Evolutionary conservation across 2,797 vertebrate species (phyloP).

Genomic region (Pipistrellus pygmaeus): DNA sequence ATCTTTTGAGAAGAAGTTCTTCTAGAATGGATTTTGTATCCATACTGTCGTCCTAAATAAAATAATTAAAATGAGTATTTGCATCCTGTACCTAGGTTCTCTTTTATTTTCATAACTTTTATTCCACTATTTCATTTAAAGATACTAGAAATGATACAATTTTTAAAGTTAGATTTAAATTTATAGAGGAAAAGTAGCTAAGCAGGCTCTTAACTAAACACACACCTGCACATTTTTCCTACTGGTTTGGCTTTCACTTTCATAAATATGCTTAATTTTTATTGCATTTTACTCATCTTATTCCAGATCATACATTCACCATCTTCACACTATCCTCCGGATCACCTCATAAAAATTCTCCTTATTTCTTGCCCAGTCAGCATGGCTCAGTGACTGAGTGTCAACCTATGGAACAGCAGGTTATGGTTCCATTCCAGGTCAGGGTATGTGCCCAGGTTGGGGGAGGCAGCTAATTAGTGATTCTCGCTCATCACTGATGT

Average conservation of each 20-base stretch:
- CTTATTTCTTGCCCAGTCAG: not conserved
- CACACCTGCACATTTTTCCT: not conserved
- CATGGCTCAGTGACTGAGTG: too few species aligned
- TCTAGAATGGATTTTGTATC: slow-evolving; percentile 84
- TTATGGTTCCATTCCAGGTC: too few species aligned
- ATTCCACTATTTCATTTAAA: not conserved
- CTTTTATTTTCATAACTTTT: slow-evolving; percentile 4
- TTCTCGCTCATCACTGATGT: too few species aligned
- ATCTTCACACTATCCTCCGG: not conserved
- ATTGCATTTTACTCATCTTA: not conserved
- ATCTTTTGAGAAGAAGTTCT: slow-evolving; percentile 87
- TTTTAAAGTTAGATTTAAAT: not conserved
- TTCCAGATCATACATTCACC: not conserved
- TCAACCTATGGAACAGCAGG: too few species aligned
- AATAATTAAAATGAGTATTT: slow-evolving; percentile 50
- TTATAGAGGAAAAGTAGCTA: not conserved
- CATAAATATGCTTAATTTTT: not conserved
- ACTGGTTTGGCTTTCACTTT: not conserved
- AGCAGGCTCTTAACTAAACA: not conserved
- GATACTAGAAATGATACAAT: not conserved
- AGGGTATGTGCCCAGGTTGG: too few species aligned
- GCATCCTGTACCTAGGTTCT: not conserved
- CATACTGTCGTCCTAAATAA: slow-evolving; percentile 79
- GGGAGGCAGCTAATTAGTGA: too few species aligned
- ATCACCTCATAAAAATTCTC: not conserved